Conservation (phyloP, 2,888 invertebrate genomes). For the Oligia strigilis region DNA sequence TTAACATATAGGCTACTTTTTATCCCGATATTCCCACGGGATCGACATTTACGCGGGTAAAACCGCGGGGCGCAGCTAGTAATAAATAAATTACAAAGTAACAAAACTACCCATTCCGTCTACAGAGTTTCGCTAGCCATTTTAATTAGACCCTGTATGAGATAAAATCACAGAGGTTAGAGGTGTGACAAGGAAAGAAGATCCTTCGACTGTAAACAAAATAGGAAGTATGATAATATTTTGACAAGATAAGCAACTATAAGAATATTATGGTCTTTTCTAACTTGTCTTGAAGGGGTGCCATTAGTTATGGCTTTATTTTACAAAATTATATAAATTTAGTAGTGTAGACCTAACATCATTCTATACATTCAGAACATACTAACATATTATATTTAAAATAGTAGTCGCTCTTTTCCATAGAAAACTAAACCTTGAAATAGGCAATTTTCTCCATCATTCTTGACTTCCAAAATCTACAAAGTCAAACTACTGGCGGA, state of each 20-base stretch:
- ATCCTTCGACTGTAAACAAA: background rate
- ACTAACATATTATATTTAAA: background rate
- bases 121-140: no score
- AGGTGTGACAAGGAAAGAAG: constrained; percentile 10
- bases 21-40: no score
- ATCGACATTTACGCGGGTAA: no score
- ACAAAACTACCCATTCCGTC: no score
- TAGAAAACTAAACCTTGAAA: background rate
- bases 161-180: background rate
- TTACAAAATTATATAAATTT: no score
- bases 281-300: background rate
- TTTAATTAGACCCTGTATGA: no score
- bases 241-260: constrained; percentile 29
- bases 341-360: background rate
- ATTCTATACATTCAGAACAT: background rate
- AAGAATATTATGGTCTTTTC: constrained; percentile 20
- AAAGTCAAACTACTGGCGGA: background rate
- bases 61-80: no score
- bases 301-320: background rate
- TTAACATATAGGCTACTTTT: no score
- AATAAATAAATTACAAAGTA: no score
- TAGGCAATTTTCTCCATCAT: background rate
- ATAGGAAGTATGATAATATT: constrained; percentile 5
- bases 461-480: background rate
- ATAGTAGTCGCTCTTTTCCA: background rate